Conservation (phyloP, 2,797 vertebrate species). For the Tapera naevia region DNA sequence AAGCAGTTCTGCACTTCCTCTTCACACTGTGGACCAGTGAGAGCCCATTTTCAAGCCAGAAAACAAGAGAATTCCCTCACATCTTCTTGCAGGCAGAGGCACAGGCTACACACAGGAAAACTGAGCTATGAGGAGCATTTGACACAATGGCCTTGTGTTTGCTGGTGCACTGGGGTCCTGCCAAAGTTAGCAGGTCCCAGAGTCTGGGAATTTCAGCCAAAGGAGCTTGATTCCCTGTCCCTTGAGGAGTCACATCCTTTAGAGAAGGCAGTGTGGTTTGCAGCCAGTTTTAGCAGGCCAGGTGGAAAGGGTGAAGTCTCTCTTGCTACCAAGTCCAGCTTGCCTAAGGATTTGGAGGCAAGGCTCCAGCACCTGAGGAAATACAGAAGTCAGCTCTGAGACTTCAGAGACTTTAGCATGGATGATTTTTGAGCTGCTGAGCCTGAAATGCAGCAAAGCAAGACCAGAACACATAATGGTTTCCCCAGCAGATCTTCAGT, state of each 20-base stretch:
- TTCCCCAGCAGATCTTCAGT: background rate
- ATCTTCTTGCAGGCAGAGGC: background rate
- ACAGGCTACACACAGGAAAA: background rate
- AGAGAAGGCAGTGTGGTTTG: background rate
- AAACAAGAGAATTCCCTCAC: background rate
- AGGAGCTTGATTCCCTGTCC: background rate
- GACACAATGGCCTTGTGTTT: background rate
- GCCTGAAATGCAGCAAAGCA: background rate
- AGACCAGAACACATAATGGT: background rate
- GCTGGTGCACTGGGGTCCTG: background rate
- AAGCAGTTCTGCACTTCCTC: background rate
- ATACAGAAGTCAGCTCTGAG: background rate
- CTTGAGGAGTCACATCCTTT: background rate
- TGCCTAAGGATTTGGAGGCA: background rate
- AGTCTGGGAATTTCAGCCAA: background rate
- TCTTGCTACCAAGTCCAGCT: background rate
- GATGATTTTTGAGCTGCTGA: background rate
- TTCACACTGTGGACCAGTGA: background rate
- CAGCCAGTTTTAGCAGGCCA: background rate
- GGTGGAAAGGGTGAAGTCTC: background rate
- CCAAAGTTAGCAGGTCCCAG: background rate
- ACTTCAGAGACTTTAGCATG: too few relatives aligned
- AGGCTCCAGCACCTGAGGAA: background rate
- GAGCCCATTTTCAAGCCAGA: background rate
- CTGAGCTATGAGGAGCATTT: background rate